A percentile compares a stretch with the other conserved stretches of the same genome.
These are phyloP conservation scores for Rattus rattus DNA, from an alignment of 2,113 vertebrate genomes.

Conservation along the genomic window DNA sequence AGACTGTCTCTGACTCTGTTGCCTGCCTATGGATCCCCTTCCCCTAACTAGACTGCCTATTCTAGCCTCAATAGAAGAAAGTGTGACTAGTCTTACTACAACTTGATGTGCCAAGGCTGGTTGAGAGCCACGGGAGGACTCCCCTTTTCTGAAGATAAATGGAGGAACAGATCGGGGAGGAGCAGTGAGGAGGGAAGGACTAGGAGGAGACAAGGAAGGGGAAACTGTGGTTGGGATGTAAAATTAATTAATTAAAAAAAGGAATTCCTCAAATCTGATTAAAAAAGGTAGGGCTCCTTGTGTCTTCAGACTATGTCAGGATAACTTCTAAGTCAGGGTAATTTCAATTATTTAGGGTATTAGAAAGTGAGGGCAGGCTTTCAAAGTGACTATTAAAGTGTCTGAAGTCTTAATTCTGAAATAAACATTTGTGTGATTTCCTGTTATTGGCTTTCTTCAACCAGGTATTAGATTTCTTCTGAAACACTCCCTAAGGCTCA, in stretches of 20 bases:
- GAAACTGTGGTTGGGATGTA: too few species aligned
- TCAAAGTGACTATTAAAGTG: constrained; percentile 30
- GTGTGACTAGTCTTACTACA: too few species aligned
- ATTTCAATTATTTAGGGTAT: neutral
- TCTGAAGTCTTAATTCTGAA: neutral
- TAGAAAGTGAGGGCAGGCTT: neutral
- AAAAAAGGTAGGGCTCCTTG: neutral
- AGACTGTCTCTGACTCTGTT: too few species aligned
- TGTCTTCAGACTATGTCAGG: neutral
- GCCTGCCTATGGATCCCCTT: too few species aligned
- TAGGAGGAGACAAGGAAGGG: too few species aligned
- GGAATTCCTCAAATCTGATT: neutral
- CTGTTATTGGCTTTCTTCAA: neutral
- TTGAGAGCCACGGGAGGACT: too few species aligned
- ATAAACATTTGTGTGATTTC: neutral
- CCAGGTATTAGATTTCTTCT: neutral
- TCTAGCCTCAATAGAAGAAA: too few species aligned
- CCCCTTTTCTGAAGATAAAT: too few species aligned
- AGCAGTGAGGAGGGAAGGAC: too few species aligned
- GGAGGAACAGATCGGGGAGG: too few species aligned
- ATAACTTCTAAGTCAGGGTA: neutral
- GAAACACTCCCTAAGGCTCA: neutral
- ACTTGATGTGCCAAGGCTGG: too few species aligned
- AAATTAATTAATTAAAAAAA: neutral
- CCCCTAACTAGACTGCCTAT: too few species aligned